These are phyloP conservation scores for Gadopsis marmoratus DNA, from an alignment of 2,797 vertebrate species.

Conservation along the genomic window DNA sequence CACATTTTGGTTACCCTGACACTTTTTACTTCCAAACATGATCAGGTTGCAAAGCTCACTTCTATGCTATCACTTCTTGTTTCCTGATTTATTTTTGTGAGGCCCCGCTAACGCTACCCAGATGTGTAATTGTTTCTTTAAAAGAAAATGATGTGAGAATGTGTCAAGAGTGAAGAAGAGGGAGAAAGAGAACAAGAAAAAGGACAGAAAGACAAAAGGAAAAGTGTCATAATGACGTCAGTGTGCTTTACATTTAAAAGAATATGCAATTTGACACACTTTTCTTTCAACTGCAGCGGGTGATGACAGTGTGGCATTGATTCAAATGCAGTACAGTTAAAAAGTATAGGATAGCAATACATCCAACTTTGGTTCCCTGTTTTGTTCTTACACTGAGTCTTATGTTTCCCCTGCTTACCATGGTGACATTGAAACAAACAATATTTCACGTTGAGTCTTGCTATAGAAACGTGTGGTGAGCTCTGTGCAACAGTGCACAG, in stretches of 20 bases:
- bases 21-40: slow-evolving; percentile 61
- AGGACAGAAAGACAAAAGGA: slow-evolving; percentile 32
- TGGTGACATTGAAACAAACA: slow-evolving; percentile 63
- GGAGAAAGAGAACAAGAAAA: slow-evolving; percentile 32
- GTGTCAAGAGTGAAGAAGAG: slow-evolving; percentile 41
- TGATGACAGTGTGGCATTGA: slow-evolving; percentile 29
- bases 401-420: slow-evolving; percentile 48
- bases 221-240: slow-evolving; percentile 45
- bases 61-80: slow-evolving; percentile 57
- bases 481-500: slow-evolving; percentile 35
- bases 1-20: slow-evolving; percentile 41
- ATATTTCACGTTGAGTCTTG: slow-evolving; percentile 64
- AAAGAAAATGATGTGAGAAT: slow-evolving; percentile 55
- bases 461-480: slow-evolving; percentile 58
- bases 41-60: slow-evolving; percentile 61
- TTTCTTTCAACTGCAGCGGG: slow-evolving; percentile 35
- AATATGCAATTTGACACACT: slow-evolving; percentile 63
- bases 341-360: slow-evolving; percentile 31
- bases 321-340: slow-evolving; percentile 48
- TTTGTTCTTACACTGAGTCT: slow-evolving; percentile 31
- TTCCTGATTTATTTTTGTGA: slow-evolving; percentile 74
- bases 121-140: slow-evolving; percentile 71
- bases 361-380: slow-evolving; percentile 28
- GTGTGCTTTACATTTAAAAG: slow-evolving; percentile 53
- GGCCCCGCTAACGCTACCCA: slow-evolving; percentile 71